Evolutionary conservation across 2,113 vertebrate genomes (phyloP), one percentile per base, ranked within the genome.

Genomic region (Podarcis muralis): DNA sequence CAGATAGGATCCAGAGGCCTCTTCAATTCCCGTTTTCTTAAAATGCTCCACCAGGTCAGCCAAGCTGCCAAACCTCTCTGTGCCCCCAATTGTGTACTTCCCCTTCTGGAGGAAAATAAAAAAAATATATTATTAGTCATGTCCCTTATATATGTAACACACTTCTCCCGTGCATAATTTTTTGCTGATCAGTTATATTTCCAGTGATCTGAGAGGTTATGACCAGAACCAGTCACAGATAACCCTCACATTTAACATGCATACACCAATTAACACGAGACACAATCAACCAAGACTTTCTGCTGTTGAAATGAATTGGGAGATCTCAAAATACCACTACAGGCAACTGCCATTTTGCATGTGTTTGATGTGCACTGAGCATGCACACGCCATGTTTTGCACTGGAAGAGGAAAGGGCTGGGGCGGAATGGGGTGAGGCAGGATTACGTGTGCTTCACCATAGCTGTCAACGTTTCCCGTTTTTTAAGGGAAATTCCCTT

Each of bases 11-110:
- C 98, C 98, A 0, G 98, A 98, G 2, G 98, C 77, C 95, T 99
- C 98, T 94, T 99, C 98, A 13, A 99, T 99, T 57, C 98, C 98
- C 16, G 92, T 97, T 83, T 96, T 98, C 93, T 98, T 99, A 95
- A 98, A 99, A 92, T 95, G 93, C 1, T 99, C 98, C 92, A 99
- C 98, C 84, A 99, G 95, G 89, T 99, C 99, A 18, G 98, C 87
- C 89, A 99, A 97, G 57, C 96, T 97, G 93, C 98, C 98, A 27
- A 98, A 99, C 81, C 35, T 94, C 4, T 98, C 98, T 0, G 96
- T 84, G 0, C 98, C 98, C 12, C 98, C 98, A 40, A 99, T 96
- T 0, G 98, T 98, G 88, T 99, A 99, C 68, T 95, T 95, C 86
- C 98, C 98, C 12, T 97, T 98, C 99, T 99, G 95, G 69, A 92